A percentile compares a stretch with the other conserved stretches of the same genome.
phyloP scores from a whole-genome alignment of 2,888 invertebrate genomes.

The Epinotia bilunana region DNA sequence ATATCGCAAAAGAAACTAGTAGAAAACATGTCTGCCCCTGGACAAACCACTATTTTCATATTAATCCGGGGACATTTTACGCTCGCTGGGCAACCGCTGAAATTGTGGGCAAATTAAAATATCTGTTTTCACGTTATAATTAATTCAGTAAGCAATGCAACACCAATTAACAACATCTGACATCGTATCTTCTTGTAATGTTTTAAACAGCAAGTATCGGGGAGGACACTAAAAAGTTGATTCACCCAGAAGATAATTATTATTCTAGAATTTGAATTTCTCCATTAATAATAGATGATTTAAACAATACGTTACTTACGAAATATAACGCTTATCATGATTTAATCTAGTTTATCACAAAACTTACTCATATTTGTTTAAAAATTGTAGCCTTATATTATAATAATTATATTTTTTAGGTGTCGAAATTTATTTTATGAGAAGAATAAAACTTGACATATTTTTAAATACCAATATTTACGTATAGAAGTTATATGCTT shows the following conservation, averaged over 20 bases:
- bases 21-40: no score
- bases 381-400: constrained; percentile 39
- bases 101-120: no score
- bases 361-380: constrained; percentile 12
- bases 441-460: constrained; percentile 29
- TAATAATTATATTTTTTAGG: constrained; percentile 19
- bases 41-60: no score
- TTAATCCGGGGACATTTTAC: no score
- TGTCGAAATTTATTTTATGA: constrained; percentile 35
- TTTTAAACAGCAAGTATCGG: no score
- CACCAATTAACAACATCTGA: no score
- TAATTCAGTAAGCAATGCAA: no score
- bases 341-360: constrained; percentile 19
- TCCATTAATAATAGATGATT: constrained; percentile 23
- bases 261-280: constrained; percentile 12
- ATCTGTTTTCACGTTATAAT: no score
- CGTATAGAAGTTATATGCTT: constrained; percentile 20
- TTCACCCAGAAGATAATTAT: neutral
- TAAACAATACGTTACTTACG: constrained; percentile 22
- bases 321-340: constrained; percentile 28
- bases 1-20: no score
- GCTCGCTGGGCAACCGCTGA: no score
- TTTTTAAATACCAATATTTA: constrained; percentile 32
- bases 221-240: no score
- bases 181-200: no score